Conservation (phyloP, 2,888 invertebrate genomes). For the Troides helena region DNA sequence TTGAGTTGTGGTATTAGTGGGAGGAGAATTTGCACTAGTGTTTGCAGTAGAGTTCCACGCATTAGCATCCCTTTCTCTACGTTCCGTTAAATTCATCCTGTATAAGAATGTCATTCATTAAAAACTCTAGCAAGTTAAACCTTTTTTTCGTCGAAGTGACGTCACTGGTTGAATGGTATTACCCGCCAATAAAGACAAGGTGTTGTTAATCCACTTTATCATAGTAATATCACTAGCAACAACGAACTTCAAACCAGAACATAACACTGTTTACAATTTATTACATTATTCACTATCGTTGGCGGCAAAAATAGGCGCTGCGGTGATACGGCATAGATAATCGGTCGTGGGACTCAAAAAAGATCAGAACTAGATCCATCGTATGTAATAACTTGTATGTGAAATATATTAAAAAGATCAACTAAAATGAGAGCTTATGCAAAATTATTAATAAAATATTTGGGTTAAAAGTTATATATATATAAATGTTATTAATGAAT, state of each 20-base stretch:
- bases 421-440: constrained; percentile 29
- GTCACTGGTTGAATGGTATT: too few species aligned
- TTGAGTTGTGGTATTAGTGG: constrained; percentile 48
- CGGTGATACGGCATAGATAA: too few species aligned
- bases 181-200: too few species aligned
- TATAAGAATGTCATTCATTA: constrained; percentile 9
- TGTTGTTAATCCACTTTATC: too few species aligned
- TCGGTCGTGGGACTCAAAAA: too few species aligned
- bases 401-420: not conserved
- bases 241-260: too few species aligned
- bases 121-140: not conserved
- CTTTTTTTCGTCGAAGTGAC: not conserved
- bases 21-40: constrained; percentile 44
- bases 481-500: constrained; percentile 8
- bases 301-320: too few species aligned
- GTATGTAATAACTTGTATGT: not conserved
- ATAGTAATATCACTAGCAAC: too few species aligned
- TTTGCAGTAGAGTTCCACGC: constrained; percentile 55
- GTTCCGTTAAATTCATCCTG: constrained; percentile 58
- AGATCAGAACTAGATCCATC: too few species aligned
- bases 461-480: constrained; percentile 9
- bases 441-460: constrained; percentile 14
- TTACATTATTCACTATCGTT: too few species aligned
- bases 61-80: constrained; percentile 60
- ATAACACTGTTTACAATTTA: too few species aligned